phyloP scores from a whole-genome alignment of 2,797 vertebrate species.

The Chloroceryle amazona region DNA sequence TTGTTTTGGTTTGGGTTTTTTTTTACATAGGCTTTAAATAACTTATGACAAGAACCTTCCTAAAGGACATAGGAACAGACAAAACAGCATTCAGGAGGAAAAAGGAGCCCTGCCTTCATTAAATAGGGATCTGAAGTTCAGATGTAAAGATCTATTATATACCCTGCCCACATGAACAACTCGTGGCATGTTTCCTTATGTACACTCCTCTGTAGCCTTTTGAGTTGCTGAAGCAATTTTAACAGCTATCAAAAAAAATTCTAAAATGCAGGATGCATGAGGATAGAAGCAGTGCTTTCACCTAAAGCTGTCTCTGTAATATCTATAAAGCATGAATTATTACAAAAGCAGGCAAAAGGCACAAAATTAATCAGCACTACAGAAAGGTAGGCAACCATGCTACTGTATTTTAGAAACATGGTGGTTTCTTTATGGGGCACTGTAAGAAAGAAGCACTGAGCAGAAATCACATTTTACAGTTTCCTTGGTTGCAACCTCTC shows the following conservation, averaged over 20 bases:
- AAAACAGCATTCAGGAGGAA: not conserved
- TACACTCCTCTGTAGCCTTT: not conserved
- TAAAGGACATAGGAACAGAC: not conserved
- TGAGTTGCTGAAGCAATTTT: not conserved
- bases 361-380: constrained; percentile 58
- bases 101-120: not conserved
- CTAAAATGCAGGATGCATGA: not conserved
- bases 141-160: not conserved
- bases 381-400: constrained; percentile 53
- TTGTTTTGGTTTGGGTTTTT: not conserved
- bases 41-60: not conserved
- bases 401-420: constrained; percentile 27
- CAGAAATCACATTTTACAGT: not conserved
- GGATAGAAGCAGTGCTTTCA: constrained; percentile 1
- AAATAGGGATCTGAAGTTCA: not conserved
- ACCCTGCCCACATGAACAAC: not conserved
- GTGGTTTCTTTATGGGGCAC: not conserved
- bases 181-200: not conserved
- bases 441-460: constrained; percentile 34
- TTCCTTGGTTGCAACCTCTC: constrained; percentile 9
- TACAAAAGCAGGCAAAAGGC: constrained; percentile 78
- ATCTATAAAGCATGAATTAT: constrained; percentile 58
- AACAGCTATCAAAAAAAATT: not conserved
- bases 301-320: constrained; percentile 36
- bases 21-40: constrained; percentile 32